Evolutionary conservation across 2,113 vertebrate species (phyloP), one percentile per base, ranked within the genome.

Genomic region (Hemicordylus capensis): DNA sequence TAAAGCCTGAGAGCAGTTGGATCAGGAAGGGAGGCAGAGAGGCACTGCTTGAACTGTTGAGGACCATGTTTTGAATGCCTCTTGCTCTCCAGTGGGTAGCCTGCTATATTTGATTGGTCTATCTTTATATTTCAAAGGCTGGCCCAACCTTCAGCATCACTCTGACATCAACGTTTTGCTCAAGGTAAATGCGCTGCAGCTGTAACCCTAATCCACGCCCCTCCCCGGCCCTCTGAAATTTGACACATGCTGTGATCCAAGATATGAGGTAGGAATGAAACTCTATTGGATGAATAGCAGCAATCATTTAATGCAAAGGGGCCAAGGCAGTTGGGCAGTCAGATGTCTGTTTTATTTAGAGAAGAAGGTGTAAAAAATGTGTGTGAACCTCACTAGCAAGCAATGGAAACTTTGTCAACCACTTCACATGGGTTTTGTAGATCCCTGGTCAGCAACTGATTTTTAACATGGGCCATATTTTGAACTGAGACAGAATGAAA

Each of bases 301-400:
- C 76, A 91, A 88, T 88, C 89, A 94, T 37, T 78, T 93, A 94
- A 97, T 96, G 96, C 95, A 94, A 96, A 95, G 93, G 95, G 95
- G 95, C 95, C 96, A 96, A 97, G 97, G 95, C 95, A 97, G 96
- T 94, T 89, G 46, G 94, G 89, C 93, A 95, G 95, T 95, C 91
- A 91, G 96, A 96, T 94, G 96, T 95, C 95, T 94, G 97, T 97
- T 97, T 98, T 98, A 98, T 98, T 98, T 98, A 98, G 97, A 97
- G 91, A 95, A 87, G 96, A 96, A 95, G 97, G 97, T 97, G n/a
- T n/a, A n/a, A n/a, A 97, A 97, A 97, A 95, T 92, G 95, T 96
- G 93, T 89, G 93, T 80, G 95, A 94, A 94, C 94, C 91, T 98
- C 97, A 97, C 94, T 95, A 94, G 95, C 42, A 89, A 97, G 96